Conservation (phyloP, 2,113 vertebrate species). For the Nothocercus julius region DNA sequence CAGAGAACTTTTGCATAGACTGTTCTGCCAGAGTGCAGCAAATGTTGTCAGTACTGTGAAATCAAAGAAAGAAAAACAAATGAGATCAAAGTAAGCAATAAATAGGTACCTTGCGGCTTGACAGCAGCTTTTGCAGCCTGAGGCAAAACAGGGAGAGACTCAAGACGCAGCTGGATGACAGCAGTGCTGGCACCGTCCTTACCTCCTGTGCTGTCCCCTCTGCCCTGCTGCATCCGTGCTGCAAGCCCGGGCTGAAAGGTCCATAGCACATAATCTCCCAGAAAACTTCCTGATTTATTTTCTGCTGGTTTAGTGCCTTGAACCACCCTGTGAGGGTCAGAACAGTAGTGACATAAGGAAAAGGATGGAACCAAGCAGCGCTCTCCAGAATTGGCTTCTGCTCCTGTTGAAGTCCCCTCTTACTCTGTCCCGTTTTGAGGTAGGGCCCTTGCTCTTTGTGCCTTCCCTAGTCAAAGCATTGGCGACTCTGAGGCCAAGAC, state of each 20-base stretch:
- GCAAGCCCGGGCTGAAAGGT: not conserved
- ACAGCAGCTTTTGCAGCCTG: not conserved
- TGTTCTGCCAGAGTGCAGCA: not conserved
- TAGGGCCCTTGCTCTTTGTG: fast-evolving
- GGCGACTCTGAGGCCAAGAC: not conserved
- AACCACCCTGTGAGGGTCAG: not conserved
- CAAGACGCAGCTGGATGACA: not conserved
- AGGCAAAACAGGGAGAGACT: not conserved
- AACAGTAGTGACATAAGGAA: not conserved
- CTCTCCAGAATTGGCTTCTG: not conserved
- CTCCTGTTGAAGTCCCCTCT: not conserved
- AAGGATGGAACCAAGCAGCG: not conserved
- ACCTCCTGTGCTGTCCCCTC: not conserved
- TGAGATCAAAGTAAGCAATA: slow-evolving; percentile 52
- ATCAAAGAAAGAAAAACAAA: slow-evolving; percentile 27
- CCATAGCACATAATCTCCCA: not conserved
- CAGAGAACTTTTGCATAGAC: not conserved
- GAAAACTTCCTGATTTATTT: not conserved
- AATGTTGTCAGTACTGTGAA: slow-evolving; percentile 22
- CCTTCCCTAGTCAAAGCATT: not conserved
- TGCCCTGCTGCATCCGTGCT: fast-evolving
- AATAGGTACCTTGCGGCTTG: not conserved
- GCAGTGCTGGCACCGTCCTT: fast-evolving
- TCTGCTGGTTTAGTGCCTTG: not conserved
- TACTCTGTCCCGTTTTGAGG: not conserved